phyloP scores from a whole-genome alignment of 37 sponge, comb jelly and placozoan genomes.

The Beroe forskalii region DNA sequence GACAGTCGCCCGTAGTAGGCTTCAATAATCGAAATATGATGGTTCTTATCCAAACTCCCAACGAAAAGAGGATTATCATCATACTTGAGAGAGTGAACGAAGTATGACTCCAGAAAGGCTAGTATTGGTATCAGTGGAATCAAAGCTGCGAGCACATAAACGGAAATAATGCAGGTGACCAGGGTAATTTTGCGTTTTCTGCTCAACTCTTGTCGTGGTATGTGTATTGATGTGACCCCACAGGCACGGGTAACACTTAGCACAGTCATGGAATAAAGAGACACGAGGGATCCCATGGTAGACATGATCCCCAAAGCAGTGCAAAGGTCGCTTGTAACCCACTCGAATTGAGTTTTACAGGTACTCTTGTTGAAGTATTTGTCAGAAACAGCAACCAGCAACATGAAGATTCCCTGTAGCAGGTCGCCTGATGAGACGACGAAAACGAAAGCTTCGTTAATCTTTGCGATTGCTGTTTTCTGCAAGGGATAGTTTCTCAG shows the following conservation, averaged over 20 bases:
- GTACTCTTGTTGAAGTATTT: background rate
- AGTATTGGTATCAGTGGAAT: background rate
- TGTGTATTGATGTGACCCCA: background rate
- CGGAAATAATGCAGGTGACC: background rate
- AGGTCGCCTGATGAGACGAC: background rate
- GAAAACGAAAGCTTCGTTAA: background rate
- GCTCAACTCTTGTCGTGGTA: background rate
- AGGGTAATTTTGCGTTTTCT: background rate
- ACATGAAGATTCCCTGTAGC: background rate
- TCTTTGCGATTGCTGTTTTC: background rate
- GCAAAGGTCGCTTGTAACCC: background rate
- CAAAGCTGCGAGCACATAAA: background rate
- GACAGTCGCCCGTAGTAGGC: background rate
- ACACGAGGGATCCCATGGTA: background rate
- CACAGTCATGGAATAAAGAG: background rate
- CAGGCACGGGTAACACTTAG: background rate
- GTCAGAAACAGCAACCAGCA: background rate
- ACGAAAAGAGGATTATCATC: background rate
- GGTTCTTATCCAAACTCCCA: background rate
- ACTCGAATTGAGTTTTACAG: background rate
- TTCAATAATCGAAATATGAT: background rate
- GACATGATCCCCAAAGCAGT: background rate
- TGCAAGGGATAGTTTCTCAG: background rate
- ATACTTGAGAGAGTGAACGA: background rate
- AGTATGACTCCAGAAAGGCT: background rate